phyloP scores from a whole-genome alignment of 2,888 invertebrate species.

The Bombylius major region DNA sequence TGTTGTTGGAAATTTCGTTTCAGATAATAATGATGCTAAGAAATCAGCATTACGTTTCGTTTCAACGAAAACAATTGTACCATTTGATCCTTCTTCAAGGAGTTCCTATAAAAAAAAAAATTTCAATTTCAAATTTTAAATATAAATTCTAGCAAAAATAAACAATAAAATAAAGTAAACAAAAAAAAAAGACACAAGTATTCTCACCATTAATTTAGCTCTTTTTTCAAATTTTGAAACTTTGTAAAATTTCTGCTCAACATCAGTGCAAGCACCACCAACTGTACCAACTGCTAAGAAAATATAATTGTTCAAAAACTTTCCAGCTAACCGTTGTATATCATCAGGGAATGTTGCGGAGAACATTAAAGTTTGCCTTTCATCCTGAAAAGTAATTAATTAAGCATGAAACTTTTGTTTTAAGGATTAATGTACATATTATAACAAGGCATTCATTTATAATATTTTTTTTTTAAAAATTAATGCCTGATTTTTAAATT shows the following conservation, averaged over 20 bases:
- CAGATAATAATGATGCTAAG: conserved; percentile 68
- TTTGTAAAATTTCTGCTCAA: conserved; percentile 64
- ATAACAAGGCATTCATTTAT: too few species aligned
- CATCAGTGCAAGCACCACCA: conserved; percentile 86
- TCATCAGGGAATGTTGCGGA: conserved; percentile 99
- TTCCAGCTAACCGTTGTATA: conserved; percentile 73
- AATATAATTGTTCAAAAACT: conserved; percentile 68
- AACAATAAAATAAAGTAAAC: background rate
- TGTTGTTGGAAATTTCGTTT: conserved; percentile 74
- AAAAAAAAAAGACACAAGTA: background rate
- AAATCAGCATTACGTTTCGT: conserved; percentile 85
- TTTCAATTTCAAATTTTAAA: too few species aligned
- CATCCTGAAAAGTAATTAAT: conserved; percentile 38
- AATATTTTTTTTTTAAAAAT: too few species aligned
- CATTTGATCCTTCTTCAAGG: conserved; percentile 28
- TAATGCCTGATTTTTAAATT: too few species aligned
- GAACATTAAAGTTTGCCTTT: conserved; percentile 98
- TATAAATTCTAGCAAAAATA: too few species aligned
- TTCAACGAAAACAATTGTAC: conserved; percentile 80
- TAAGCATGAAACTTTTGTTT: background rate
- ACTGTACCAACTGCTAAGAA: conserved; percentile 85
- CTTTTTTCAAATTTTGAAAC: conserved; percentile 62
- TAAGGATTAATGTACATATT: conserved; percentile 7
- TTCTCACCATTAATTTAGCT: conserved; percentile 45
- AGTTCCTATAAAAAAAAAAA: conserved; percentile 24